Percentiles rank a stretch among this genome's conserved stretches.
These are phyloP conservation scores for Malurus alboscapulatus DNA, from an alignment of 2,113 vertebrate species.

Conservation along the genomic window DNA sequence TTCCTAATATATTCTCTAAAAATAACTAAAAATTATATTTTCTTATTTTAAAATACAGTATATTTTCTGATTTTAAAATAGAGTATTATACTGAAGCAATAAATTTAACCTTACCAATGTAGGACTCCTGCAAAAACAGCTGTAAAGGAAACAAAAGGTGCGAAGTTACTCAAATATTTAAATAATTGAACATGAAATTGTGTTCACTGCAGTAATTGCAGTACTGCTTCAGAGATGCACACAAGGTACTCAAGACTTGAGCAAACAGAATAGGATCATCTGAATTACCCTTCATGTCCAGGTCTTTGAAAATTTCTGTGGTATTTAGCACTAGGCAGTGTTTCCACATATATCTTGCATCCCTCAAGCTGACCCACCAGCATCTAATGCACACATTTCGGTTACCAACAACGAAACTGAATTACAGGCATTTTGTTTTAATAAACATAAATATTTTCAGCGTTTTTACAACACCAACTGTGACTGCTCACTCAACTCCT, in stretches of 20 bases:
- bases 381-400: not conserved
- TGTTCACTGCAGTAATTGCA: not conserved
- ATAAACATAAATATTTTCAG: not conserved
- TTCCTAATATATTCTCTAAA: not conserved
- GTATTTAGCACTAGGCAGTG: not conserved
- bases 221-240: not conserved
- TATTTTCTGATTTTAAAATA: not conserved
- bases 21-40: not conserved
- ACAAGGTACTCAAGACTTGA: not conserved
- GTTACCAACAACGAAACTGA: not conserved
- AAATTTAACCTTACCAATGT: constrained; percentile 76
- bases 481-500: not conserved
- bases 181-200: not conserved
- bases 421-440: not conserved
- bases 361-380: not conserved
- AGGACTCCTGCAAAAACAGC: constrained; percentile 73
- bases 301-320: not conserved
- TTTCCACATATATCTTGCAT: not conserved
- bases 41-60: not conserved
- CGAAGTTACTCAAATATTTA: not conserved
- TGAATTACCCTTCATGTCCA: not conserved
- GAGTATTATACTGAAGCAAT: not conserved
- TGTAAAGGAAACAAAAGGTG: constrained; percentile 58
- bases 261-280: not conserved
- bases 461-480: not conserved